phyloP scores from a whole-genome alignment of 2,888 invertebrate genomes.

The Caenorhabditis parvicauda region DNA sequence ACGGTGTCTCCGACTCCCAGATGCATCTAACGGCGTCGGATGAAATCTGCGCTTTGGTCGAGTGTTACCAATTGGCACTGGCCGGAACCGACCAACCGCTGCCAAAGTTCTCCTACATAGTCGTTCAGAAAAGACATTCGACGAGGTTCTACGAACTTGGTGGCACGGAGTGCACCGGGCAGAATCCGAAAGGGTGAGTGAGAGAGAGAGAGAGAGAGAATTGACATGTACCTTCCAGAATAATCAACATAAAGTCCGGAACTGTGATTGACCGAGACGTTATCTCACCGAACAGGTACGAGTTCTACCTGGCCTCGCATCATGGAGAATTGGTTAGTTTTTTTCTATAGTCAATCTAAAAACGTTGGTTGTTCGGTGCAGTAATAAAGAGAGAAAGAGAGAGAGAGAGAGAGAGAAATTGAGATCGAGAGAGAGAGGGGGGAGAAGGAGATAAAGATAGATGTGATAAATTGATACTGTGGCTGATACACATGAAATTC shows the following conservation, averaged over 20 bases:
- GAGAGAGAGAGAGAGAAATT: no score
- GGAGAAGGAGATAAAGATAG: no score
- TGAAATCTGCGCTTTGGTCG: slow-evolving; percentile 5
- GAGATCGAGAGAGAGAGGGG: no score
- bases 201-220: slow-evolving; percentile 8
- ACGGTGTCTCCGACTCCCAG: slow-evolving; percentile 41
- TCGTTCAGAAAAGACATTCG: slow-evolving; percentile 39
- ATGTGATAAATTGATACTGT: no score
- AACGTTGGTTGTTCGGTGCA: no score
- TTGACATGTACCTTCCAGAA: not conserved
- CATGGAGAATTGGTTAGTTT: slow-evolving; percentile 19
- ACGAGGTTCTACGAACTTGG: slow-evolving; percentile 20
- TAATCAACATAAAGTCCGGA: slow-evolving; percentile 27
- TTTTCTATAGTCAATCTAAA: no score
- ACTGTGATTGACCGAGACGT: slow-evolving; percentile 24
- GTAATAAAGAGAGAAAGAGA: no score
- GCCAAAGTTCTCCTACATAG: slow-evolving; percentile 37
- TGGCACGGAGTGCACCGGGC: not conserved
- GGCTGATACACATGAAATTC: no score
- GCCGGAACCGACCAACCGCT: not conserved
- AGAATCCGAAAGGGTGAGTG: not conserved
- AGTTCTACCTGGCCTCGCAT: slow-evolving; percentile 88
- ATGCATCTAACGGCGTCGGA: slow-evolving; percentile 23
- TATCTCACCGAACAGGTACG: slow-evolving; percentile 70
- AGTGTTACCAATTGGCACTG: not conserved